These are phyloP conservation scores for Stratiomys singularior DNA, from an alignment of 2,888 invertebrate genomes.

Conservation along the genomic window DNA sequence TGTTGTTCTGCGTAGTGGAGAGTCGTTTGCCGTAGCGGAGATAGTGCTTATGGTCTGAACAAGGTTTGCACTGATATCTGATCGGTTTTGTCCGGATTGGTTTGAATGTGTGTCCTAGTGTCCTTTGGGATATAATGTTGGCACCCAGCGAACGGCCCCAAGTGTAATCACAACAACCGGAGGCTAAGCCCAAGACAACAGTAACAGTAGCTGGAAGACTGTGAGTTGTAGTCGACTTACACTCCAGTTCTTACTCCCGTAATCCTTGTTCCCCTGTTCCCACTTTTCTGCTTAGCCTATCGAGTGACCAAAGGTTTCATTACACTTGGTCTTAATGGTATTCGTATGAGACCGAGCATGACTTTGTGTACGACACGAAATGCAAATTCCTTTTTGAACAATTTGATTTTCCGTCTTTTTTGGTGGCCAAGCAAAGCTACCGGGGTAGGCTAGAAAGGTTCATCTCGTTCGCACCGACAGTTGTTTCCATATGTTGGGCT, in stretches of 20 bases:
- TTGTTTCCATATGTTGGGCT: neutral
- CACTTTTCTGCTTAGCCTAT: slow-evolving; percentile 12
- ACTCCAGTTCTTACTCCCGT: slow-evolving; percentile 36
- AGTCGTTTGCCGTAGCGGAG: neutral
- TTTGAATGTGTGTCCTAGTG: slow-evolving; percentile 35
- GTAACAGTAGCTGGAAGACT: slow-evolving; percentile 30
- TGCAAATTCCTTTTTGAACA: slow-evolving; percentile 41
- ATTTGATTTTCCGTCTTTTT: slow-evolving; percentile 41
- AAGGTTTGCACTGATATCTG: neutral
- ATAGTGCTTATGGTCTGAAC: neutral
- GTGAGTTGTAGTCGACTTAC: slow-evolving; percentile 26
- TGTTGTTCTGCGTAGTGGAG: neutral
- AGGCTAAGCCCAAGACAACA: slow-evolving; percentile 29
- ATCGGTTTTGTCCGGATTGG: slow-evolving; percentile 12
- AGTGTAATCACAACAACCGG: slow-evolving; percentile 37
- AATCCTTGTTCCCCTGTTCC: slow-evolving; percentile 34
- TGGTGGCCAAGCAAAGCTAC: neutral
- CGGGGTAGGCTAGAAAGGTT: neutral
- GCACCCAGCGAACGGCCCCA: neutral
- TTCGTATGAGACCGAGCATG: slow-evolving; percentile 35
- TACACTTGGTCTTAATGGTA: slow-evolving; percentile 19
- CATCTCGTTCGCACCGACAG: slow-evolving; percentile 16
- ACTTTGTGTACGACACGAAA: slow-evolving; percentile 42
- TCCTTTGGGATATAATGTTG: slow-evolving; percentile 38
- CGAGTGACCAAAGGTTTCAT: slow-evolving; percentile 6